A percentile compares a stretch with the other conserved stretches of the same genome.
Evolutionary conservation across 2,888 invertebrate species (phyloP).

Genomic region (Campaea margaritaria): DNA sequence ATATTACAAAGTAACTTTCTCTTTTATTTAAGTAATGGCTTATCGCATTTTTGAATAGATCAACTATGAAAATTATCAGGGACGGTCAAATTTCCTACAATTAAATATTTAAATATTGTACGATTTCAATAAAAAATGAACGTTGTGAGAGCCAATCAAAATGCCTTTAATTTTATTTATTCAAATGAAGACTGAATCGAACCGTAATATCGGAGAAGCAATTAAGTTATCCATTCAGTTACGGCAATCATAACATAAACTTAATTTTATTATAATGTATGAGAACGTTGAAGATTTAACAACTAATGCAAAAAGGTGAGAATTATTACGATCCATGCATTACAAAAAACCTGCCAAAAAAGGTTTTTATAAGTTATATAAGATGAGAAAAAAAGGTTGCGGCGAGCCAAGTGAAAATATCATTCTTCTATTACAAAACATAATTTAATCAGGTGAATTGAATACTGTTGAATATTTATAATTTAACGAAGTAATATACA

Average conservation of each 20-base stretch:
- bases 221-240: conserved; percentile 23
- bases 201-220: conserved; percentile 13
- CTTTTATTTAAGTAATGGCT: too few species aligned
- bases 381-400: background rate
- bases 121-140: background rate
- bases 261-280: conserved; percentile 22
- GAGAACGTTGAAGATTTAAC: conserved; percentile 17
- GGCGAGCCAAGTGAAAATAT: background rate
- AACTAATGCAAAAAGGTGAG: conserved; percentile 17
- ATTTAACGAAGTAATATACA: conserved; percentile 21
- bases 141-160: conserved; percentile 13
- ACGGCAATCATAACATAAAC: conserved; percentile 23
- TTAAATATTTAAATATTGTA: conserved; percentile 15
- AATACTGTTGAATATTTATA: conserved; percentile 19
- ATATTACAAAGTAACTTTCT: too few species aligned
- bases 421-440: conserved; percentile 5
- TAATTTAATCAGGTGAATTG: background rate
- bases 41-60: background rate
- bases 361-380: background rate
- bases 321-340: conserved; percentile 19
- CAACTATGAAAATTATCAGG: background rate
- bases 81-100: conserved; percentile 5
- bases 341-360: conserved; percentile 6
- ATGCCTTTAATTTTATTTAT: conserved; percentile 7
- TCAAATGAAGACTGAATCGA: conserved; percentile 18